Evolutionary conservation across 64 coral and sea anemone genomes (phyloP).

Genomic region (Acropora tenuis): DNA sequence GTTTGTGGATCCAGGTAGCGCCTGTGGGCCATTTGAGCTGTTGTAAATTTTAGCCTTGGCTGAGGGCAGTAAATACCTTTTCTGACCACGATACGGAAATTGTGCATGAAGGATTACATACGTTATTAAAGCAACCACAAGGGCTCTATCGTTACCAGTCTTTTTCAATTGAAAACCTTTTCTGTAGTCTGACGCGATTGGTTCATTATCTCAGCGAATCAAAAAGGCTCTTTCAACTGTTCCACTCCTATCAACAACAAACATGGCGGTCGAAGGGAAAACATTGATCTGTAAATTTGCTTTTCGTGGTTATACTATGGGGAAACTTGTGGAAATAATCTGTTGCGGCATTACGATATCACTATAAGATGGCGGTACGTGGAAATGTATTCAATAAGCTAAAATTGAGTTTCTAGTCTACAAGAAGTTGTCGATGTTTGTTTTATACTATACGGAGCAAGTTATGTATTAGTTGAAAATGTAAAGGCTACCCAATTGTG

Average conservation of each 20-base stretch:
- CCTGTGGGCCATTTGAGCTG: no score
- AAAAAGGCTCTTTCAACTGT: not conserved
- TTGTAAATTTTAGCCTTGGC: no score
- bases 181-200: not conserved
- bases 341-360: constrained; percentile 75
- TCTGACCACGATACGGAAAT: no score
- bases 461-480: no score
- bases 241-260: not conserved
- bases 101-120: no score
- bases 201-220: not conserved
- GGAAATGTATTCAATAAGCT: not conserved
- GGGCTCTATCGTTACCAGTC: no score
- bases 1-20: no score
- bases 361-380: constrained; percentile 82
- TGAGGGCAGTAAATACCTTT: no score
- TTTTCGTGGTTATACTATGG: constrained; percentile 3
- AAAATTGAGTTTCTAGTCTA: not conserved
- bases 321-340: constrained; percentile 5
- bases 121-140: no score
- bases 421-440: not conserved
- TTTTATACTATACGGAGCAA: no score
- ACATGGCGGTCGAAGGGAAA: constrained; percentile 6
- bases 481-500: no score
- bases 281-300: not conserved
- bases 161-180: not conserved